Percentiles rank a stretch among this genome's conserved stretches.
Conservation (phyloP, 1,140 invertebrate species). For the Anagrus nilaparvatae region DNA sequence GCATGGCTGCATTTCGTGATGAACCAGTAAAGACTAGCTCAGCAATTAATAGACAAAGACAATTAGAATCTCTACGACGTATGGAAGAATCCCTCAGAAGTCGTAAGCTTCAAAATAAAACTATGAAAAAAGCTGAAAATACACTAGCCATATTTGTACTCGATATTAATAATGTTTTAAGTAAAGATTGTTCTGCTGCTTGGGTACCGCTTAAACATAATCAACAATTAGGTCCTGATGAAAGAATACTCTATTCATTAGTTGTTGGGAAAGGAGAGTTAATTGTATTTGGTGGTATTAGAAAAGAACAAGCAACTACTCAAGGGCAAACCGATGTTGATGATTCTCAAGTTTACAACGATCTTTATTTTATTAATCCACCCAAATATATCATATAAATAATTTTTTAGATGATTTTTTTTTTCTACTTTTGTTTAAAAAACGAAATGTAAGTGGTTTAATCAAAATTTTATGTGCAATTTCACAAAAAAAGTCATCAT, state of each 20-base stretch:
- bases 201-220: conserved; percentile 64
- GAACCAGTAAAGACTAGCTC: conserved; percentile 34
- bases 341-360: conserved; percentile 59
- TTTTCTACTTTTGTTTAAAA: neutral
- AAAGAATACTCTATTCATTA: conserved; percentile 82
- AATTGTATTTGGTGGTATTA: conserved; percentile 89
- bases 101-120: conserved; percentile 24
- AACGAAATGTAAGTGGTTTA: too few species aligned
- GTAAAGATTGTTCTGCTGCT: conserved; percentile 53
- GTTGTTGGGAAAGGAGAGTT: conserved; percentile 83
- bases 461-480: too few species aligned
- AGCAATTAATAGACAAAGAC: conserved; percentile 46
- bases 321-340: conserved; percentile 36
- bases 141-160: conserved; percentile 76
- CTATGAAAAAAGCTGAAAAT: conserved; percentile 37
- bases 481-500: too few species aligned
- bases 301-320: conserved; percentile 52
- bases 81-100: conserved; percentile 48
- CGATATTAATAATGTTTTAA: conserved; percentile 66
- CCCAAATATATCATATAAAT: conserved; percentile 64
- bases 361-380: conserved; percentile 67
- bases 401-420: too few species aligned
- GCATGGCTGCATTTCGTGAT: conserved; percentile 52
- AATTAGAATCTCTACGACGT: conserved; percentile 49
- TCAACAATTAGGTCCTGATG: conserved; percentile 64